Conservation (phyloP, 2,797 vertebrate species). For the Morelia viridis region DNA sequence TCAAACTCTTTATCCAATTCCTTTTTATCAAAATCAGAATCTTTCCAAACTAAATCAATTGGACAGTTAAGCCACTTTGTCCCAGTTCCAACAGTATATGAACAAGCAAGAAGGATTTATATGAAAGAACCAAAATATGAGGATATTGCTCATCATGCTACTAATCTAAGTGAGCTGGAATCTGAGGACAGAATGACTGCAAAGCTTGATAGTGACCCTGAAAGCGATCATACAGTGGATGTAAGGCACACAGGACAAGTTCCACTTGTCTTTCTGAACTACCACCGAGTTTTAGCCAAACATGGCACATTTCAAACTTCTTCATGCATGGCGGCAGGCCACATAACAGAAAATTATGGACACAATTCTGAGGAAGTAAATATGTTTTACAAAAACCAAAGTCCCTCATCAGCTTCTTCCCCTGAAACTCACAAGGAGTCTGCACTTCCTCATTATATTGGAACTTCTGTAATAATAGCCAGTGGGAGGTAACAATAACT, state of each 20-base stretch:
- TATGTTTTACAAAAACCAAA: slow-evolving; percentile 78
- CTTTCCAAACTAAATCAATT: slow-evolving; percentile 73
- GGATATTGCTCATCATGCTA: slow-evolving; percentile 49
- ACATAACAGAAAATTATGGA: slow-evolving; percentile 68
- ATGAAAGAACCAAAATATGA: slow-evolving; percentile 75
- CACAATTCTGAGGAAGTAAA: slow-evolving; percentile 72
- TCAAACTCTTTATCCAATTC: slow-evolving; percentile 65
- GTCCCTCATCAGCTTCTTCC: slow-evolving; percentile 75
- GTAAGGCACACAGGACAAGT: slow-evolving; percentile 73
- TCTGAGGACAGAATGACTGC: slow-evolving; percentile 51
- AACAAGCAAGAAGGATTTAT: slow-evolving; percentile 78
- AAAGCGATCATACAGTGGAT: slow-evolving; percentile 69
- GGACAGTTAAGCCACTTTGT: slow-evolving; percentile 73
- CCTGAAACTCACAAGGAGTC: slow-evolving; percentile 75
- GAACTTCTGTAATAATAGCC: slow-evolving; percentile 89
- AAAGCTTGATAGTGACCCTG: slow-evolving; percentile 57
- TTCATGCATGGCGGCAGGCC: slow-evolving; percentile 71
- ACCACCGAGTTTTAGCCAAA: slow-evolving; percentile 84
- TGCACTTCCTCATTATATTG: slow-evolving; percentile 82
- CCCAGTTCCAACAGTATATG: slow-evolving; percentile 76
- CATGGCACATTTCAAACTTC: slow-evolving; percentile 75
- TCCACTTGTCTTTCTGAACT: slow-evolving; percentile 85
- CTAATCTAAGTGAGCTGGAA: slow-evolving; percentile 55
- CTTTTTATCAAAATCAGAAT: slow-evolving; percentile 72
- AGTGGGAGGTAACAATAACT: slow-evolving; percentile 84